Conservation (phyloP, 1,140 invertebrate genomes). For the Heliconius hermathena region DNA sequence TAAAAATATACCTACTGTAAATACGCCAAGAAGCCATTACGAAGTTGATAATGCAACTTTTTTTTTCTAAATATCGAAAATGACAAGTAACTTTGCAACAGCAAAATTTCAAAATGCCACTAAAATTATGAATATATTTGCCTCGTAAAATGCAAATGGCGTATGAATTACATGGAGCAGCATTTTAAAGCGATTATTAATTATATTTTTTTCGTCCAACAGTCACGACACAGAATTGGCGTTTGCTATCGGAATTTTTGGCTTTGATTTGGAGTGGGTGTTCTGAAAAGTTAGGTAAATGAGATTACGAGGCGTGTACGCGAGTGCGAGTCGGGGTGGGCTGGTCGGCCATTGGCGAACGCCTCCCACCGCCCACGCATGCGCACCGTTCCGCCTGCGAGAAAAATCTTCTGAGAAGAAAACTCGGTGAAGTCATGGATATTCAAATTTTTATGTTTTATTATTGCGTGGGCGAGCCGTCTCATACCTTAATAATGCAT, state of each 20-base stretch:
- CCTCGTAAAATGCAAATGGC: conserved; percentile 18
- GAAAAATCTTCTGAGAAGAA: conserved; percentile 73
- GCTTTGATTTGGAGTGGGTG: conserved; percentile 47
- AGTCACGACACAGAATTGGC: conserved; percentile 33
- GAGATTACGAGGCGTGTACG: conserved; percentile 58
- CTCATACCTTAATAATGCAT: conserved; percentile 42
- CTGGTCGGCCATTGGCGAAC: conserved; percentile 60
- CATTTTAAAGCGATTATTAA: conserved; percentile 21
- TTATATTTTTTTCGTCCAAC: conserved; percentile 28
- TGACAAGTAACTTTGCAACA: conserved; percentile 14
- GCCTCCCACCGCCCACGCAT: conserved; percentile 72
- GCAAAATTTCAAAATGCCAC: conserved; percentile 5
- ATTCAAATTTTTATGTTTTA: conserved; percentile 62
- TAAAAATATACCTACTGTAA: conserved; percentile 31
- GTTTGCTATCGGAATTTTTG: conserved; percentile 44
- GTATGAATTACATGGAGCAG: background rate
- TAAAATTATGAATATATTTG: conserved; percentile 24
- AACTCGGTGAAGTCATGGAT: conserved; percentile 47
- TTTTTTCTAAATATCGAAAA: conserved; percentile 30
- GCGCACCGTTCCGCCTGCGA: conserved; percentile 56
- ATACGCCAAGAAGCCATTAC: conserved; percentile 41
- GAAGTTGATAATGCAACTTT: conserved; percentile 41
- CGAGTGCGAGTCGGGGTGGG: conserved; percentile 55
- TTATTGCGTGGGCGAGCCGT: conserved; percentile 59
- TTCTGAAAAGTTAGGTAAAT: conserved; percentile 54